These are phyloP conservation scores for Drosophila bunnanda DNA, from an alignment of 2,888 invertebrate genomes.

Conservation along the genomic window DNA sequence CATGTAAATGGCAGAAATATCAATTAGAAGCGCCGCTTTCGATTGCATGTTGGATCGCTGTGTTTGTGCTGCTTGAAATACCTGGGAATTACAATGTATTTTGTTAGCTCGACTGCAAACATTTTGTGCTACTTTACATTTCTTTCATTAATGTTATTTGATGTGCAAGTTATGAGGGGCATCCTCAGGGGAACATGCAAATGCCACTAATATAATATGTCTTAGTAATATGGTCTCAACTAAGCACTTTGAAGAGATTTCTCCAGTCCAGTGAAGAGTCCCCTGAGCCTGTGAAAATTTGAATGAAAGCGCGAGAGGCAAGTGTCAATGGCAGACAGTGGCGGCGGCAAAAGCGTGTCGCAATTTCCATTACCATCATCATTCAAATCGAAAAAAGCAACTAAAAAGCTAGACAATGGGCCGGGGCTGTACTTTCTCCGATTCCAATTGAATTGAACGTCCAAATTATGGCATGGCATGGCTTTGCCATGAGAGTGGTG, in stretches of 20 bases:
- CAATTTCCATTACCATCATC: slow-evolving; percentile 61
- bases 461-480: slow-evolving; percentile 9
- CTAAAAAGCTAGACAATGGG: slow-evolving; percentile 38
- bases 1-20: slow-evolving; percentile 65
- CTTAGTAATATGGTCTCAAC: not conserved
- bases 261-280: not conserved
- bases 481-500: not conserved
- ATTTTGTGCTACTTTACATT: slow-evolving; percentile 62
- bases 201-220: not conserved
- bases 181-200: slow-evolving; percentile 11
- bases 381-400: slow-evolving; percentile 16
- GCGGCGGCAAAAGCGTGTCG: slow-evolving; percentile 69
- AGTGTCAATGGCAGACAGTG: slow-evolving; percentile 61
- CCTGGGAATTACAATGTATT: slow-evolving; percentile 19
- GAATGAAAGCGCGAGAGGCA: slow-evolving; percentile 60
- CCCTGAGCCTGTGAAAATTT: slow-evolving; percentile 55
- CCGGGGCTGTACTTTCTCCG: slow-evolving; percentile 49
- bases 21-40: slow-evolving; percentile 55
- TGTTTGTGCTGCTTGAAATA: not conserved
- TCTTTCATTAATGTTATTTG: slow-evolving; percentile 9
- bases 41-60: slow-evolving; percentile 41
- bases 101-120: slow-evolving; percentile 46
- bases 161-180: no score
- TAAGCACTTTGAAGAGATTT: not conserved
- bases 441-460: slow-evolving; percentile 43